These are phyloP conservation scores for Lasioglossum calceatum DNA, from an alignment of 2,888 invertebrate genomes.

Conservation along the genomic window DNA sequence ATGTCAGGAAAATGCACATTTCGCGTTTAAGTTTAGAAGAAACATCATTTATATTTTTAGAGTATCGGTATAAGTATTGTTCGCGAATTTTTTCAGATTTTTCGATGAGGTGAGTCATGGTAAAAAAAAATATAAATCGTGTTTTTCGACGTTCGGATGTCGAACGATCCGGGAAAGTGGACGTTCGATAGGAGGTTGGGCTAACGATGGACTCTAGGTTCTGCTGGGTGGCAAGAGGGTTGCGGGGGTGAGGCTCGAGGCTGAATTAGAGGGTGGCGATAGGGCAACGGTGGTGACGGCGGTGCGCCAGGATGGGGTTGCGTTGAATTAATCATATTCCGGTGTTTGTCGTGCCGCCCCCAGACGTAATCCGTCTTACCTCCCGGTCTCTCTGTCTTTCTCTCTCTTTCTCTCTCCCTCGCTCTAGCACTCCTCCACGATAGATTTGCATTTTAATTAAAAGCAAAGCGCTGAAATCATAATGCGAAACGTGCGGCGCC, in stretches of 20 bases:
- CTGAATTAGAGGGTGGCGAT: conserved; percentile 61
- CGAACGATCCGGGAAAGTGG: not conserved
- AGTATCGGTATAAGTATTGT: not conserved
- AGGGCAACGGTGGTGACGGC: conserved; percentile 67
- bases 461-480: conserved; percentile 88
- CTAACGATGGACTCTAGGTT: not conserved
- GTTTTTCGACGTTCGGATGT: not conserved
- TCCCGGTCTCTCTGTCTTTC: conserved; percentile 79
- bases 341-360: conserved; percentile 84
- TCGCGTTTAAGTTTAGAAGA: not conserved
- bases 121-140: not conserved
- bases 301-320: conserved; percentile 80
- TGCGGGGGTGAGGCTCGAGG: conserved; percentile 48
- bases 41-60: not conserved
- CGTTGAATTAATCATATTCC: conserved; percentile 84
- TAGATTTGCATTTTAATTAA: conserved; percentile 88
- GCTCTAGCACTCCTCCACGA: conserved; percentile 73
- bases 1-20: not conserved
- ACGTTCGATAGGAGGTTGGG: not conserved
- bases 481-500: conserved; percentile 85
- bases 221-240: conserved; percentile 15
- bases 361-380: conserved; percentile 84
- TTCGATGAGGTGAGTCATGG: not conserved
- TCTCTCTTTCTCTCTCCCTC: conserved; percentile 78
- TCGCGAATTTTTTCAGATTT: not conserved